Percentiles rank a stretch among this genome's conserved stretches.
Conservation (phyloP, 37 sponge, comb jelly and placozoan genomes). For the Bolinopsis microptera region DNA sequence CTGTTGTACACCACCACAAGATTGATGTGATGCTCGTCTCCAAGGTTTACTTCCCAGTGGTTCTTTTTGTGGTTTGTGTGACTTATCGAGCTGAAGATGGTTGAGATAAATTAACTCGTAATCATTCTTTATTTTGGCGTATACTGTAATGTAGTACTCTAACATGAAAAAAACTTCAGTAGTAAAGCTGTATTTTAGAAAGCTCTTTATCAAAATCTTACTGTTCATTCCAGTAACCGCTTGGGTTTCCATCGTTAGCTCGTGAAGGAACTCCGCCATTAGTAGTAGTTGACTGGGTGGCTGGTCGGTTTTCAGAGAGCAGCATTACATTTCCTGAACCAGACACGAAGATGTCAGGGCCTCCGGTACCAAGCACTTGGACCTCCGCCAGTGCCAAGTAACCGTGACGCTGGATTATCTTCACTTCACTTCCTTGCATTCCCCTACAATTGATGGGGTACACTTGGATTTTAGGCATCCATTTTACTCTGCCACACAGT, state of each 20-base stretch:
- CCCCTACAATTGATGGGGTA: background rate
- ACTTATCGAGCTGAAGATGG: background rate
- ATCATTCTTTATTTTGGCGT: background rate
- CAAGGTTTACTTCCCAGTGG: background rate
- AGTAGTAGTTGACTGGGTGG: background rate
- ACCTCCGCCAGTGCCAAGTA: constrained; percentile 28
- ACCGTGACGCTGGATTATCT: background rate
- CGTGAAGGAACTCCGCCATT: background rate
- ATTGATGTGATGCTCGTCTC: background rate
- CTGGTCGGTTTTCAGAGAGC: background rate
- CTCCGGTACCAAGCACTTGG: background rate
- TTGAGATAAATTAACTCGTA: background rate
- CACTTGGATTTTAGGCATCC: background rate
- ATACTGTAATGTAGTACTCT: background rate
- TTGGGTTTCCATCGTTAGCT: background rate
- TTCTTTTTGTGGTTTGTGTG: background rate
- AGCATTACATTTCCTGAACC: constrained; percentile 8
- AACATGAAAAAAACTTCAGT: background rate
- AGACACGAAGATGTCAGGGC: background rate
- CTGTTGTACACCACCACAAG: constrained; percentile 5
- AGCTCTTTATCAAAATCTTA: background rate
- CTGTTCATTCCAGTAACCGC: background rate
- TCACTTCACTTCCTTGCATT: constrained; percentile 7
- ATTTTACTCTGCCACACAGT: constrained; percentile 14
- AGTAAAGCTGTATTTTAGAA: no score